phyloP scores from a whole-genome alignment of 37 sponge, comb jelly and placozoan species.

The Beroe ovata region DNA sequence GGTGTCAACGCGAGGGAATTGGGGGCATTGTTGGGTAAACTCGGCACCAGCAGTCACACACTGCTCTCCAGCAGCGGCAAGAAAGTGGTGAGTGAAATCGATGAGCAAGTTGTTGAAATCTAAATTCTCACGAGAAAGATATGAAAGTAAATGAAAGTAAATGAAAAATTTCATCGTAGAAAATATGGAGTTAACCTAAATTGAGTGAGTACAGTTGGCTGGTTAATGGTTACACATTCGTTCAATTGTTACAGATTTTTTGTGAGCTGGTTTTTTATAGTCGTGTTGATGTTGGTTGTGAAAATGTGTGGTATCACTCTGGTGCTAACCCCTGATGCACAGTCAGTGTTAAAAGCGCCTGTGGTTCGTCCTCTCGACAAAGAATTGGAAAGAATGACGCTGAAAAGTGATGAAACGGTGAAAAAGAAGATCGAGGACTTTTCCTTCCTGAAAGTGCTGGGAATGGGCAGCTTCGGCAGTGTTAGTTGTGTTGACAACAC shows the following conservation, averaged over 20 bases:
- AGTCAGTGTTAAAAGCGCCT: conserved; percentile 36
- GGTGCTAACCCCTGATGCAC: too few relatives aligned
- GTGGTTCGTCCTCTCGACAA: neutral
- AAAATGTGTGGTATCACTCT: too few relatives aligned
- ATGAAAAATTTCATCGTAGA: too few relatives aligned
- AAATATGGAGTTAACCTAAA: too few relatives aligned
- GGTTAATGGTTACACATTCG: too few relatives aligned
- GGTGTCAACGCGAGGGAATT: conserved; percentile 88
- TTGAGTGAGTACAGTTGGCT: too few relatives aligned
- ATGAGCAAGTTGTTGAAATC: too few relatives aligned
- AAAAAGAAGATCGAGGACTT: conserved; percentile 73
- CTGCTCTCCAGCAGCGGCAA: conserved; percentile 41
- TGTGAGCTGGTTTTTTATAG: too few relatives aligned
- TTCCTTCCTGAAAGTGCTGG: conserved; percentile 85
- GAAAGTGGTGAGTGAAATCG: conserved; percentile 28
- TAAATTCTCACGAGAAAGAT: too few relatives aligned
- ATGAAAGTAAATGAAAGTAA: too few relatives aligned
- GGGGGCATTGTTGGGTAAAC: conserved; percentile 77
- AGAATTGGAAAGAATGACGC: conserved; percentile 19
- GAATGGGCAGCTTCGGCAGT: conserved; percentile 98
- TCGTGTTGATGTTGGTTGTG: too few relatives aligned
- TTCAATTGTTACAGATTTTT: too few relatives aligned
- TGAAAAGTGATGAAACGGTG: neutral
- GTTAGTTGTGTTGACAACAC: conserved; percentile 71
- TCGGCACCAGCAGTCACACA: conserved; percentile 78